phyloP scores from a whole-genome alignment of 1,140 invertebrate genomes.

The Orius insidiosus region DNA sequence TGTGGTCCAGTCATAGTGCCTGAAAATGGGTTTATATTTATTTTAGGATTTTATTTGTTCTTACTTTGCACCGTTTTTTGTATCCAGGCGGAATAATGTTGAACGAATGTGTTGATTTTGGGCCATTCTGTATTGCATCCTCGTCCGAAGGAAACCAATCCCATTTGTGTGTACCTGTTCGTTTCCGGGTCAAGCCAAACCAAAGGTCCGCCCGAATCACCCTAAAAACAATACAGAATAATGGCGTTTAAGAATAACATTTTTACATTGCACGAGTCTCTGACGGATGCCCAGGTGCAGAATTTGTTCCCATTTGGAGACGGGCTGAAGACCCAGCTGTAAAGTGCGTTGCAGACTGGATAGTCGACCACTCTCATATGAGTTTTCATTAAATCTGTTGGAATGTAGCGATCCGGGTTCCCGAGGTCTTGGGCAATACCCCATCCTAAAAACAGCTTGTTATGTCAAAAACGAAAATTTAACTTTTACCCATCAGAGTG shows the following conservation, averaged over 20 bases:
- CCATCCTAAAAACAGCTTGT: too few relatives aligned
- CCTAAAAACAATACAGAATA: neutral
- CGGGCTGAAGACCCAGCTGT: neutral
- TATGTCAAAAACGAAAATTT: too few relatives aligned
- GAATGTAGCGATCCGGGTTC: too few relatives aligned
- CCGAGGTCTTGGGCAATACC: too few relatives aligned
- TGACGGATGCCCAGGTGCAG: neutral
- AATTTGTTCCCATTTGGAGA: neutral
- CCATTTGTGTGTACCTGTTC: neutral
- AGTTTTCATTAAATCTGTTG: too few relatives aligned
- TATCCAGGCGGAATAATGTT: neutral
- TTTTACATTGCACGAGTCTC: neutral
- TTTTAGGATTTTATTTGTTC: neutral
- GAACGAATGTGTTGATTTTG: neutral
- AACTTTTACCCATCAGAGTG: too few relatives aligned
- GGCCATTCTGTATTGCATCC: neutral
- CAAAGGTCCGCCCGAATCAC: slow-evolving; percentile 6
- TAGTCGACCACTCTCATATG: neutral
- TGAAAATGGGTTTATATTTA: too few relatives aligned
- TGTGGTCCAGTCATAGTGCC: too few relatives aligned
- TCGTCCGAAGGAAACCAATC: slow-evolving; percentile 2
- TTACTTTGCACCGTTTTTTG: neutral
- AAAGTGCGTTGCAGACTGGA: neutral
- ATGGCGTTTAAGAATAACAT: neutral
- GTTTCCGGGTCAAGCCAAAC: slow-evolving; percentile 2